Conservation (phyloP, 2,113 vertebrate species). For the Nannospalax galili region DNA sequence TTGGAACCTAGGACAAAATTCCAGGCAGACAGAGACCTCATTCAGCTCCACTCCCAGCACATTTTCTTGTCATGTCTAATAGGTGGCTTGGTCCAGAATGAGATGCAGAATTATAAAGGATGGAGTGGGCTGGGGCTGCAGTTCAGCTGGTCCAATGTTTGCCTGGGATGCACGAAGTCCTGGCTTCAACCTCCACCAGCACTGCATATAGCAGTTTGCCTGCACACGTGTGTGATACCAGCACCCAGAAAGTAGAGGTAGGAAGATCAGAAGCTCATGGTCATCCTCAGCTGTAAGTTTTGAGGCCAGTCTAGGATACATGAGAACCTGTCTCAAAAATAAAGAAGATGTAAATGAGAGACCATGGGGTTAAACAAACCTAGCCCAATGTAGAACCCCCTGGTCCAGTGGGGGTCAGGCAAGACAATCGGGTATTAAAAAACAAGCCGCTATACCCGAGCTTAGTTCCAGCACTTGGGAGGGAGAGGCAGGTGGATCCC, state of each 20-base stretch:
- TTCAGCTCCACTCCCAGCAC: conserved; percentile 2
- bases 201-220: neutral
- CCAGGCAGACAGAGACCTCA: neutral
- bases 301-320: neutral
- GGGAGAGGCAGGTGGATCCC: no score
- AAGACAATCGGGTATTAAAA: neutral
- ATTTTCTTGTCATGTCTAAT: neutral
- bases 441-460: no score
- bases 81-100: neutral
- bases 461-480: no score
- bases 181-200: neutral
- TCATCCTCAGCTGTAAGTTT: neutral
- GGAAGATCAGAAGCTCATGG: no score
- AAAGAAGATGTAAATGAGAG: neutral
- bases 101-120: conserved; percentile 7
- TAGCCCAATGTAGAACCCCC: neutral
- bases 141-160: neutral
- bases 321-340: neutral
- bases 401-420: no score
- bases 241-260: neutral
- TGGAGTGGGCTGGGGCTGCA: neutral
- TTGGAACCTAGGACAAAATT: no score
- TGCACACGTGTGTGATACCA: neutral
- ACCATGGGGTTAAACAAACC: neutral
- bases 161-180: neutral